Percentiles rank a stretch among this genome's conserved stretches.
Evolutionary conservation across 2,113 vertebrate genomes (phyloP).

Genomic region (Alethe castanea): DNA sequence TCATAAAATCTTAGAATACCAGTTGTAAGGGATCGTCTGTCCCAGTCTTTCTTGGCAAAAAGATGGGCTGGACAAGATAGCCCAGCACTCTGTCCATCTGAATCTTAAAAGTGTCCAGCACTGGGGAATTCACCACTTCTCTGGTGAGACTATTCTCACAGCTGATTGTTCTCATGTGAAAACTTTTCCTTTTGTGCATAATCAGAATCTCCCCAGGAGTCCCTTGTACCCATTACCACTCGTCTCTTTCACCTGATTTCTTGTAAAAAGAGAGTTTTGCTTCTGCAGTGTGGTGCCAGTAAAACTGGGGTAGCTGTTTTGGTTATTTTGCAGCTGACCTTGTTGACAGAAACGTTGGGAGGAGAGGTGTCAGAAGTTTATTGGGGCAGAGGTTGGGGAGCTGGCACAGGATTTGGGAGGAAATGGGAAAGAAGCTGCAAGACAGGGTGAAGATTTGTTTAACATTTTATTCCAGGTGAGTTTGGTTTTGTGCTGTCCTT

Average conservation of each 20-base stretch:
- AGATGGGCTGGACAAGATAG: not conserved
- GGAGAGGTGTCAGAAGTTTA: not conserved
- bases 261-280: not conserved
- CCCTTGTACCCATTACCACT: not conserved
- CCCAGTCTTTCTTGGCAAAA: not conserved
- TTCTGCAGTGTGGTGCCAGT: not conserved
- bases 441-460: not conserved
- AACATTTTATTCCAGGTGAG: not conserved
- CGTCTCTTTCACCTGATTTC: not conserved
- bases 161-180: no score
- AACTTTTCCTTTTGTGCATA: not conserved
- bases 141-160: not conserved
- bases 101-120: not conserved
- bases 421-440: not conserved
- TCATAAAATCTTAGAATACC: not conserved
- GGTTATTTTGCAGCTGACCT: not conserved
- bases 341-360: not conserved
- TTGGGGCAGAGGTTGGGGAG: not conserved
- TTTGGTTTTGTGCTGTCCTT: not conserved
- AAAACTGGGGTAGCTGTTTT: not conserved
- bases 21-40: not conserved
- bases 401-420: not conserved
- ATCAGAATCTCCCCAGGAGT: not conserved
- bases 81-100: not conserved
- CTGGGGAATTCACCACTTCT: not conserved